Evolutionary conservation across 2,888 invertebrate genomes (phyloP), one percentile per base, ranked within the genome.

Genomic region (Diloba caeruleocephala): DNA sequence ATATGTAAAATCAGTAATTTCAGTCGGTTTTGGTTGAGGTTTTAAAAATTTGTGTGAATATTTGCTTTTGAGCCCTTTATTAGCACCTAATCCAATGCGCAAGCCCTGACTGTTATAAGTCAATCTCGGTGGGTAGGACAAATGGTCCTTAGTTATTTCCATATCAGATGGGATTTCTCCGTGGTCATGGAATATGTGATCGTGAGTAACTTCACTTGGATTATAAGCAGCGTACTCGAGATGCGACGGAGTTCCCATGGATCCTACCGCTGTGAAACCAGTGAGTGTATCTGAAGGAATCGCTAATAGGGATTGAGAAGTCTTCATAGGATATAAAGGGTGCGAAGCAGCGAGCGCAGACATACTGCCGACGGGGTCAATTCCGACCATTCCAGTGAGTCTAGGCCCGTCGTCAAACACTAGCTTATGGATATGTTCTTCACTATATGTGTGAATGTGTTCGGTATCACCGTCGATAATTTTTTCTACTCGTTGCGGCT

Each of bases 381-480:
- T 69, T 5, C 84, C 83, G 10, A 81, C 74, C 8, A 86, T 63
- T 6, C 79, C 76, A 12, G 79, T 69, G 1, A 79, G 48, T 48
- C 87, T 87, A 0, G 83, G 65, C 17, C 76, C 82, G 13, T 89
- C 85, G 56, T 88, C 86, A 56, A 81, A 92, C 1, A 92, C 77
- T 48, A 93, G 72, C 68, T 93, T 93, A 60, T 93, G 93, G 46
- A 94, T 88, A 41, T 94, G 93, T 66, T 94, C 94, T 69, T 93
- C 94, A 58, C 89, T 93, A 57, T 92, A 94, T 0, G 93, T 93
- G 66, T 94, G 94, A 59, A 94, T 92, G 57, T 94, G 94, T 79
- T 94, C 94, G 59, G 90, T 92, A 72, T 94, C 89, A 52, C 93
- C 93, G 53, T 94, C 93, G 60, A 94, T 84, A 62, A 92, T 93